phyloP scores from a whole-genome alignment of 2,888 invertebrate genomes.

The Chydorus sphaericus region DNA sequence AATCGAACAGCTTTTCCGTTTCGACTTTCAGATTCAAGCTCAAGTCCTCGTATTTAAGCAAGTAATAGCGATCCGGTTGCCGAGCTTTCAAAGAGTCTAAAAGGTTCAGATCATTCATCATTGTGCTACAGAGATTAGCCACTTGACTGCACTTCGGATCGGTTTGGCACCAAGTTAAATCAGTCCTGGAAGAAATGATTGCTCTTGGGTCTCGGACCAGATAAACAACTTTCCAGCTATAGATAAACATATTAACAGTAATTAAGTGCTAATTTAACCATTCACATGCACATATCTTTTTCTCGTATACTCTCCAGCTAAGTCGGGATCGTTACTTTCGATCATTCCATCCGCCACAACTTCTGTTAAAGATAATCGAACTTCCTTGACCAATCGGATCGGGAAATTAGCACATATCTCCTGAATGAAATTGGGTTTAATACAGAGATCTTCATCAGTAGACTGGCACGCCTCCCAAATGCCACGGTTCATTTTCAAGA shows the following conservation, averaged over 20 bases:
- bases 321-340: no score
- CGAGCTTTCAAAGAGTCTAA: background rate
- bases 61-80: background rate
- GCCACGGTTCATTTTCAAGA: background rate
- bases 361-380: no score
- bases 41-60: background rate
- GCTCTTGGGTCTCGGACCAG: background rate
- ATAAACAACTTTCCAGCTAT: background rate
- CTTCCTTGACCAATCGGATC: slow-evolving; percentile 7
- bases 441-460: background rate
- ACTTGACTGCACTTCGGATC: background rate
- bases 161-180: background rate
- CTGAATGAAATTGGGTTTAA: background rate
- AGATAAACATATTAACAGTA: no score
- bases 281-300: background rate
- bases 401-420: slow-evolving; percentile 5
- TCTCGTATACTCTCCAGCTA: no score
- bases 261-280: no score
- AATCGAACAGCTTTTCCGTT: background rate
- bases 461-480: background rate
- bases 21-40: background rate
- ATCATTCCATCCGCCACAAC: no score
- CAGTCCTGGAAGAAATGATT: background rate
- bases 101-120: background rate
- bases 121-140: background rate